Conservation (phyloP, 2,113 vertebrate species). For the Phaethornis superciliosus region DNA sequence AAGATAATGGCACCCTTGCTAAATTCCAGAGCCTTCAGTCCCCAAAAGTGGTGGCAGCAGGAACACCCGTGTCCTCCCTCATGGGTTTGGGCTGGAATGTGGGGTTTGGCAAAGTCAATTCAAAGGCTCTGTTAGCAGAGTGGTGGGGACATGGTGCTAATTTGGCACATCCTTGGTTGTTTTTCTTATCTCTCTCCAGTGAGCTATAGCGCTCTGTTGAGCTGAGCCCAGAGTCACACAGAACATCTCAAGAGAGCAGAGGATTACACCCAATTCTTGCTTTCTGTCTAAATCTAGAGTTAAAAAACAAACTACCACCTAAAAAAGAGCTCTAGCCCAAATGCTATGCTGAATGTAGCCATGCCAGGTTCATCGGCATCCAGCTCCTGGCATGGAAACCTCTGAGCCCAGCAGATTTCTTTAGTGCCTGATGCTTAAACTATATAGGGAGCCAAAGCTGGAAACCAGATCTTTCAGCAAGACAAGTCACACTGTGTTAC, state of each 20-base stretch:
- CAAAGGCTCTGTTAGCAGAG: not conserved
- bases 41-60: not conserved
- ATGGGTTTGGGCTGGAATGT: not conserved
- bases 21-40: not conserved
- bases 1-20: not conserved
- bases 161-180: fast-evolving
- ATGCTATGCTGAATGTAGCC: fast-evolving
- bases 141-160: not conserved
- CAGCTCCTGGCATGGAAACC: not conserved
- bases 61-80: not conserved
- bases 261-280: not conserved
- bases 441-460: not conserved
- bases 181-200: not conserved
- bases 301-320: not conserved
- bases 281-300: not conserved
- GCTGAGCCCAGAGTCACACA: not conserved
- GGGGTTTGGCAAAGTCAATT: not conserved
- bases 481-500: not conserved
- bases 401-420: not conserved
- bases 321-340: not conserved
- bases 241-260: not conserved
- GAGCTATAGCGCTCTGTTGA: not conserved
- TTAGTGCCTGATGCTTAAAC: not conserved
- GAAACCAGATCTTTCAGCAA: not conserved
- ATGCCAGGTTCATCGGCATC: fast-evolving